These are phyloP conservation scores for Salvator merianae DNA, from an alignment of 2,113 vertebrate genomes.

Conservation along the genomic window DNA sequence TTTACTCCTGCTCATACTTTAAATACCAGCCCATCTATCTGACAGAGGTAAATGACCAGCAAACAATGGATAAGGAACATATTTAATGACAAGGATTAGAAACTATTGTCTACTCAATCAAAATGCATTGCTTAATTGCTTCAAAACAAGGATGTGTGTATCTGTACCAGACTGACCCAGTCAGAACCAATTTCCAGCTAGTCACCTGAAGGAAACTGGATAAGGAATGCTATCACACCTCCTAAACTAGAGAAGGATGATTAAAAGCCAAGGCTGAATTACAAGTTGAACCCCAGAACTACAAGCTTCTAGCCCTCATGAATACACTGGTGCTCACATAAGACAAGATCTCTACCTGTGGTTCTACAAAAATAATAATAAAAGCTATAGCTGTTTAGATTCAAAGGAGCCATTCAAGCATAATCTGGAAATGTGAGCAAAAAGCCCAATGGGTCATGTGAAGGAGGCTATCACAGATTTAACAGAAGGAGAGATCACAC, in stretches of 20 bases:
- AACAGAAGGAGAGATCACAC: no score
- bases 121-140: slow-evolving; percentile 12
- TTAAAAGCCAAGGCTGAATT: background rate
- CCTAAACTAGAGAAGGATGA: background rate
- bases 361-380: background rate
- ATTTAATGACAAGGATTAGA: background rate
- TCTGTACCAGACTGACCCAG: background rate
- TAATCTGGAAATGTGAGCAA: no score
- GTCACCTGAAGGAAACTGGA: background rate
- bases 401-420: no score
- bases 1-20: background rate
- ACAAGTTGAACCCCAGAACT: background rate
- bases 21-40: slow-evolving; percentile 23
- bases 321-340: background rate
- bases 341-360: no score
- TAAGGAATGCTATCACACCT: background rate
- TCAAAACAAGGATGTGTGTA: background rate
- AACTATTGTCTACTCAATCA: background rate
- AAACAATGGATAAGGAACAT: background rate
- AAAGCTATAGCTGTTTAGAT: background rate
- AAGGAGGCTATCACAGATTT: no score
- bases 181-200: no score
- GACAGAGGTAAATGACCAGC: slow-evolving; percentile 46
- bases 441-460: no score
- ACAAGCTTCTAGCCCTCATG: background rate